phyloP scores from a whole-genome alignment of 2,888 invertebrate species.

The Ypsolopha sequella region DNA sequence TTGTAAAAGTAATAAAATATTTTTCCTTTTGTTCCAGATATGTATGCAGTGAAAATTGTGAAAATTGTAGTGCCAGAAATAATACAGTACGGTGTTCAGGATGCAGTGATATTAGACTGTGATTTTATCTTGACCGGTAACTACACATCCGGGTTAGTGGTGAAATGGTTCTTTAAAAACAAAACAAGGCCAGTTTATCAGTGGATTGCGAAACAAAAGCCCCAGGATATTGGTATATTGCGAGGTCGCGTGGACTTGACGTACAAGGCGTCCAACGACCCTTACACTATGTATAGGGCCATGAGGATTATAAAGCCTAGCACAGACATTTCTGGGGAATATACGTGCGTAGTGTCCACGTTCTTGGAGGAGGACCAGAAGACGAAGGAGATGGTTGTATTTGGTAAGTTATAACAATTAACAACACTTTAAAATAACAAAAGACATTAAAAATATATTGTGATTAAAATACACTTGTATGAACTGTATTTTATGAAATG shows the following conservation, averaged over 20 bases:
- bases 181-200: constrained; percentile 79
- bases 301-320: constrained; percentile 79
- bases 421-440: too few relatives aligned
- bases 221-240: constrained; percentile 73
- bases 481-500: too few relatives aligned
- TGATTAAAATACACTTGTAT: too few relatives aligned
- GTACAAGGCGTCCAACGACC: constrained; percentile 75
- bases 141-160: constrained; percentile 75
- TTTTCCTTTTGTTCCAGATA: constrained; percentile 59
- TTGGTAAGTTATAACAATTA: constrained; percentile 61
- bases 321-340: constrained; percentile 79
- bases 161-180: constrained; percentile 83
- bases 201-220: constrained; percentile 79
- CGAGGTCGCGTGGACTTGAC: constrained; percentile 72
- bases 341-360: constrained; percentile 80
- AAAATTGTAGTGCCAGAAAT: constrained; percentile 73
- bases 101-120: constrained; percentile 78
- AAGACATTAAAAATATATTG: too few relatives aligned
- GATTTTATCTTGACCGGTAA: constrained; percentile 74
- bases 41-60: constrained; percentile 71
- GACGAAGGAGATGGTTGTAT: constrained; percentile 75
- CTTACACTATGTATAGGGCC: constrained; percentile 78
- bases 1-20: too few relatives aligned
- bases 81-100: constrained; percentile 72
- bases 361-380: constrained; percentile 77